A percentile compares a stretch with the other conserved stretches of the same genome.
Evolutionary conservation across 2,113 vertebrate genomes (phyloP).

Genomic region (Amphiprion ocellaris): DNA sequence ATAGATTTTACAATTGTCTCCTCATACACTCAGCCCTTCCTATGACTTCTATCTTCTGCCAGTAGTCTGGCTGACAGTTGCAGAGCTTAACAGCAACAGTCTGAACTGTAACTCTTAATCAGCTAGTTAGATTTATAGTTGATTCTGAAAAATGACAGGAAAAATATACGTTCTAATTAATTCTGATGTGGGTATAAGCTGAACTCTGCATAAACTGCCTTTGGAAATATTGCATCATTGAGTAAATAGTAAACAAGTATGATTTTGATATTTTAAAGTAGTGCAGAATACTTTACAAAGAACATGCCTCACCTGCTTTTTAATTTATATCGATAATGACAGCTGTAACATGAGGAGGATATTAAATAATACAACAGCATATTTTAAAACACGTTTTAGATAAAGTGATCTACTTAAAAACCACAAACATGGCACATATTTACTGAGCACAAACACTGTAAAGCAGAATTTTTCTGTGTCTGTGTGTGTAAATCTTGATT

Average conservation of each 20-base stretch:
- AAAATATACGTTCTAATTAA: constrained; percentile 15
- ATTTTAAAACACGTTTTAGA: constrained; percentile 20
- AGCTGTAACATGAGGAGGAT: not conserved
- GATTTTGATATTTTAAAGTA: not conserved
- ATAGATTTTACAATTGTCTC: constrained; percentile 75
- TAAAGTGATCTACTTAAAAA: constrained; percentile 14
- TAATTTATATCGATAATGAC: not conserved
- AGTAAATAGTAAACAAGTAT: not conserved
- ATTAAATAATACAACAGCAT: not conserved
- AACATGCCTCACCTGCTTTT: not conserved
- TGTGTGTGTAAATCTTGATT: constrained; percentile 51
- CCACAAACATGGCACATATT: constrained; percentile 46
- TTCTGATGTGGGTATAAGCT: not conserved
- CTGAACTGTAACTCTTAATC: constrained; percentile 33
- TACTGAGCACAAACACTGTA: constrained; percentile 29
- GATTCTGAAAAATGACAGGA: not conserved
- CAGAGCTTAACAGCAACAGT: constrained; percentile 22
- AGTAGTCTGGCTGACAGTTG: constrained; percentile 38
- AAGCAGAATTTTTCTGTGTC: constrained; percentile 40
- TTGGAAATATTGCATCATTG: not conserved
- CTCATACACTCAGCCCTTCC: constrained; percentile 68
- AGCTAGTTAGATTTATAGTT: constrained; percentile 25
- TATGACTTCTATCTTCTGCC: constrained; percentile 53
- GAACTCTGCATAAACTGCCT: not conserved
- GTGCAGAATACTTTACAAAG: not conserved